Conservation (phyloP, 2,113 vertebrate genomes). For the Cyphomyrus plagiostoma region DNA sequence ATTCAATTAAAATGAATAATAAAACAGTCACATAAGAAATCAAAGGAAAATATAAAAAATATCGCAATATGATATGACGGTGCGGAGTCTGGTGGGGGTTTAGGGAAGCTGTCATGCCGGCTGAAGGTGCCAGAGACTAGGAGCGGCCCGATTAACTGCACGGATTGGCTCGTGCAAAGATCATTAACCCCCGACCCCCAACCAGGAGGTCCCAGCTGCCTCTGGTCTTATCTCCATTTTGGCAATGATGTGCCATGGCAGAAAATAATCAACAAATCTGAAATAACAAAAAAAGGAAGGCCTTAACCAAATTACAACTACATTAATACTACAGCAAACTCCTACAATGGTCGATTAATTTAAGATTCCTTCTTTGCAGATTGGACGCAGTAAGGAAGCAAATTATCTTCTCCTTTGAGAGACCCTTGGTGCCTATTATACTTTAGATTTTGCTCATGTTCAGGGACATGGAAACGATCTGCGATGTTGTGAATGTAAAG, state of each 20-base stretch:
- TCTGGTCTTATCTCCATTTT: neutral
- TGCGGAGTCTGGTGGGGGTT: neutral
- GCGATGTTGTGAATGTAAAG: neutral
- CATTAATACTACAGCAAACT: neutral
- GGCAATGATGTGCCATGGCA: neutral
- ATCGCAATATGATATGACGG: neutral
- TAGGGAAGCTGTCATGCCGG: neutral
- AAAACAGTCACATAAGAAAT: neutral
- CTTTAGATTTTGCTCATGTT: neutral
- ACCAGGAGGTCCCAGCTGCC: neutral
- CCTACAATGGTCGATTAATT: neutral
- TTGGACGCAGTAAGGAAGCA: neutral
- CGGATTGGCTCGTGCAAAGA: neutral
- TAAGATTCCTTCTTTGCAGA: neutral
- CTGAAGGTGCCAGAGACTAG: neutral
- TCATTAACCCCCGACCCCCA: neutral
- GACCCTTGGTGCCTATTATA: neutral
- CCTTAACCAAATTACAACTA: too few relatives aligned
- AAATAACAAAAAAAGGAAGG: neutral
- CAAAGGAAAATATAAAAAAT: neutral
- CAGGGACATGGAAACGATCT: neutral
- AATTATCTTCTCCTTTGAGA: neutral
- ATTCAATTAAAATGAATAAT: neutral
- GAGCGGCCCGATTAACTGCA: neutral
- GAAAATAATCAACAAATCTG: neutral